A percentile compares a stretch with the other conserved stretches of the same genome.
These are phyloP conservation scores for Portevinia maculata DNA, from an alignment of 2,888 invertebrate species.

Conservation along the genomic window DNA sequence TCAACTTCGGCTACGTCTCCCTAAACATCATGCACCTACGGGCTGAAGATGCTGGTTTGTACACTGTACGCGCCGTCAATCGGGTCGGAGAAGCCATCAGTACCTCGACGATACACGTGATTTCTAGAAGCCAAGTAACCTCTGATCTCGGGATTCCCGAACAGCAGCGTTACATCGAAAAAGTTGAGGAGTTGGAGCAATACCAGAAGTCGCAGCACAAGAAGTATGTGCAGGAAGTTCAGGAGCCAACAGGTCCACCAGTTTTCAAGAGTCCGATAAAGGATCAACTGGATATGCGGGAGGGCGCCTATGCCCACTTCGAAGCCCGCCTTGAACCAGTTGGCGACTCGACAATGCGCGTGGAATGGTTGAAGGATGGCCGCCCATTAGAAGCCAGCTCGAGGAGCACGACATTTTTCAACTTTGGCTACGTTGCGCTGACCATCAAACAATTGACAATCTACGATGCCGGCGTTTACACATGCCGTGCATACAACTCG, in stretches of 20 bases:
- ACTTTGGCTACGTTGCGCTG: conserved; percentile 96
- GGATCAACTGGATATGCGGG: conserved; percentile 92
- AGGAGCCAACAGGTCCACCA: conserved; percentile 91
- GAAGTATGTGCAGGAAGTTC: conserved; percentile 90
- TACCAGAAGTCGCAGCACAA: conserved; percentile 91
- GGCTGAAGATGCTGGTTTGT: conserved; percentile 98
- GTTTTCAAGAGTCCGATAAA: conserved; percentile 95
- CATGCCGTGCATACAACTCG: conserved; percentile 93
- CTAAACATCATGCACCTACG: conserved; percentile 99
- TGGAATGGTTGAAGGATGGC: conserved; percentile 97
- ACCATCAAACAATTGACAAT: conserved; percentile 95
- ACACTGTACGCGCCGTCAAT: conserved; percentile 95
- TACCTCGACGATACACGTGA: conserved; percentile 90
- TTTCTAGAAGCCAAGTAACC: conserved; percentile 92
- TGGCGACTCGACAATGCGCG: conserved; percentile 93
- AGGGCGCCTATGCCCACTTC: conserved; percentile 97
- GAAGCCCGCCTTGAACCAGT: conserved; percentile 97
- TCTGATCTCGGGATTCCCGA: conserved; percentile 94
- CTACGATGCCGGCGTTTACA: conserved; percentile 95
- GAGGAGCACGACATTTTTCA: conserved; percentile 95
- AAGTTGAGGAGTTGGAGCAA: conserved; percentile 95
- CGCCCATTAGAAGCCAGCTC: conserved; percentile 95
- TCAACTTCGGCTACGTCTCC: conserved; percentile 99
- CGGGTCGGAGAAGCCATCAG: conserved; percentile 95
- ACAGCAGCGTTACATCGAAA: conserved; percentile 95